phyloP scores from a whole-genome alignment of 1,140 invertebrate species.

The Hermetia illucens region DNA sequence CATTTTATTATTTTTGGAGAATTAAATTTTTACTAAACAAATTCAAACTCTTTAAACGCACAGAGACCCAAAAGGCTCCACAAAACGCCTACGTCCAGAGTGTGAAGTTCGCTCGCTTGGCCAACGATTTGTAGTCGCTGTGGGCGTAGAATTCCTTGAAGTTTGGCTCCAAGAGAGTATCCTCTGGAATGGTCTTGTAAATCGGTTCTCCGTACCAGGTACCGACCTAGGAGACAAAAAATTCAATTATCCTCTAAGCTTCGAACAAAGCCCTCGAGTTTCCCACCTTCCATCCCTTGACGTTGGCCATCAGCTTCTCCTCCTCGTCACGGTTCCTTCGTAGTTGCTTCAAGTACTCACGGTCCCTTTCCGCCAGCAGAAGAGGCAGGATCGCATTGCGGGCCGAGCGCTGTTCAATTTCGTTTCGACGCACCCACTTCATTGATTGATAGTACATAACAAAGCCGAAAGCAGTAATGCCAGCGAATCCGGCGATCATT shows the following conservation, averaged over 20 bases:
- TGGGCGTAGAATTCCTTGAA: slow-evolving; percentile 60
- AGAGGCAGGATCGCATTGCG: slow-evolving; percentile 59
- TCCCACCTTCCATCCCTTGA: slow-evolving; percentile 64
- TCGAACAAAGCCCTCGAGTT: slow-evolving; percentile 4
- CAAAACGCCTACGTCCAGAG: slow-evolving; percentile 40
- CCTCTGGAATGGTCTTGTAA: slow-evolving; percentile 43
- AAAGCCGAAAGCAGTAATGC: slow-evolving; percentile 37
- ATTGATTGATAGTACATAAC: slow-evolving; percentile 43
- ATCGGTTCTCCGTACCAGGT: slow-evolving; percentile 73
- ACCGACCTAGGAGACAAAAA: slow-evolving; percentile 41
- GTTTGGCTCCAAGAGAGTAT: slow-evolving; percentile 42
- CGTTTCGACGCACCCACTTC: slow-evolving; percentile 35
- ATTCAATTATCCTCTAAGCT: neutral
- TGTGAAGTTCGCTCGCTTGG: slow-evolving; percentile 35
- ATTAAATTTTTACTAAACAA: too few relatives aligned
- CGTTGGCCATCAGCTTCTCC: slow-evolving; percentile 71
- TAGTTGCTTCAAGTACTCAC: slow-evolving; percentile 67
- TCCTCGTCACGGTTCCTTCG: slow-evolving; percentile 71
- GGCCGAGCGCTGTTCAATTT: slow-evolving; percentile 60
- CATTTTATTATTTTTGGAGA: too few relatives aligned
- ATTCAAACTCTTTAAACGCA: too few relatives aligned
- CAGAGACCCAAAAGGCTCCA: too few relatives aligned
- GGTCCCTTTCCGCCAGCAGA: slow-evolving; percentile 64
- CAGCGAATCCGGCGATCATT: slow-evolving; percentile 44
- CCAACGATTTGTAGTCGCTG: slow-evolving; percentile 34